Conservation (phyloP, 2,797 vertebrate species). For the Todus mexicanus region DNA sequence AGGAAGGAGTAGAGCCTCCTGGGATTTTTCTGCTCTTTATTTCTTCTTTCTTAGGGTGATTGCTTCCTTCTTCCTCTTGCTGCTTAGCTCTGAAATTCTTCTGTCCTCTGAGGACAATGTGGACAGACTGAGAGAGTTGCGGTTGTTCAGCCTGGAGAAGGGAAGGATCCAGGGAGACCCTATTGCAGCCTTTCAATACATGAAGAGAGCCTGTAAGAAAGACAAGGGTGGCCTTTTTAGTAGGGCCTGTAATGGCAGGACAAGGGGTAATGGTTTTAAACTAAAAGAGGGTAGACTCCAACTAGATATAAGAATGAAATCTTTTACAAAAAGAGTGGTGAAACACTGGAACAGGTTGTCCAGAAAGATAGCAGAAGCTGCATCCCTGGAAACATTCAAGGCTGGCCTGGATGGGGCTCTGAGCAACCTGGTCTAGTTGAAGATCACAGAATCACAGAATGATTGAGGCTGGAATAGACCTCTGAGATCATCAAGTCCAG, state of each 20-base stretch:
- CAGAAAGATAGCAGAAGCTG: background rate
- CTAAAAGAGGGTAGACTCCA: background rate
- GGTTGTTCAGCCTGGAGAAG: background rate
- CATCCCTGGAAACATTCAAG: background rate
- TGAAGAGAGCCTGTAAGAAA: background rate
- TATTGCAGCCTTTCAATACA: background rate
- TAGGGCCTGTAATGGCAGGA: background rate
- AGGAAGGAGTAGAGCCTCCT: background rate
- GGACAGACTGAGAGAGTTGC: background rate
- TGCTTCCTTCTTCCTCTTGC: background rate
- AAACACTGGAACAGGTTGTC: background rate
- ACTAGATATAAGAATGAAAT: background rate
- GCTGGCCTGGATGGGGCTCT: background rate
- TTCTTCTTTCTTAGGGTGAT: background rate
- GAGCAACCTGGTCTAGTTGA: background rate
- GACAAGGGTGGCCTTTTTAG: background rate
- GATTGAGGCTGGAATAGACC: no score
- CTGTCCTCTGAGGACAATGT: background rate
- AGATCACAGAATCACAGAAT: no score
- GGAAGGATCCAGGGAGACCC: background rate
- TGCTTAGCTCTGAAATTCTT: background rate
- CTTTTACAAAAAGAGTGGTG: background rate
- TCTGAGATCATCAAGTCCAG: no score
- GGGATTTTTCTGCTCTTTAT: background rate
- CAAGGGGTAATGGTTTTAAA: background rate